Evolutionary conservation across 2,888 invertebrate species (phyloP).

Genomic region (Drosophila paramelanica): DNA sequence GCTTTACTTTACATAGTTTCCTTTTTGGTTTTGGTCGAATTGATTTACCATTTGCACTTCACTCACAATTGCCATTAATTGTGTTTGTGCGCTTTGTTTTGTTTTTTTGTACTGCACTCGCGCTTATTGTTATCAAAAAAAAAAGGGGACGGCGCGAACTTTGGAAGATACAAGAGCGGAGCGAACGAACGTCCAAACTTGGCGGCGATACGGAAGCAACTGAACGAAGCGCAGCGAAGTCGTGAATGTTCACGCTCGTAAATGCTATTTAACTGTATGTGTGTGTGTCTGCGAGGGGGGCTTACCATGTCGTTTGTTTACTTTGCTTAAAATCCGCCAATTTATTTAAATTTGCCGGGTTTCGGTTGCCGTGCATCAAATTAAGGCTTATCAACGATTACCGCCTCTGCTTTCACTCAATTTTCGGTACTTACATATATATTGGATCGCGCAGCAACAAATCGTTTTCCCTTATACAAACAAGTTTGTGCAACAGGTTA

Average conservation of each 20-base stretch:
- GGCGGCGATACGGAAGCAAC: slow-evolving; percentile 68
- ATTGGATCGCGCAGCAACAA: neutral
- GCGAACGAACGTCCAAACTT: slow-evolving; percentile 63
- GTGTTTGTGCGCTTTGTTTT: slow-evolving; percentile 27
- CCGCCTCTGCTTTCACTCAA: neutral
- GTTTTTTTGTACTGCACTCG: slow-evolving; percentile 19
- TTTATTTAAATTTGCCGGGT: slow-evolving; percentile 50
- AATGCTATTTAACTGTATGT: slow-evolving; percentile 18
- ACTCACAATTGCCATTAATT: slow-evolving; percentile 53
- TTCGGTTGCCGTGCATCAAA: slow-evolving; percentile 27
- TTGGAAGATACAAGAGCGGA: slow-evolving; percentile 26
- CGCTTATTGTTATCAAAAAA: slow-evolving; percentile 51
- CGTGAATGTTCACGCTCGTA: slow-evolving; percentile 56
- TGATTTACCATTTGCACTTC: slow-evolving; percentile 37
- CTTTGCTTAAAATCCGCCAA: slow-evolving; percentile 32
- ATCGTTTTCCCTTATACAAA: neutral
- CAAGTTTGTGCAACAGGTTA: neutral
- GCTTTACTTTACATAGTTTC: slow-evolving; percentile 4
- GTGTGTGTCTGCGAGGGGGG: slow-evolving; percentile 7
- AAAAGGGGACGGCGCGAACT: slow-evolving; percentile 39
- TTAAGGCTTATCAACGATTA: slow-evolving; percentile 37
- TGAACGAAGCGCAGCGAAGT: slow-evolving; percentile 57
- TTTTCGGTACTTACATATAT: neutral
- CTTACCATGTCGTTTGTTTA: slow-evolving; percentile 45
- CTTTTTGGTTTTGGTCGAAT: slow-evolving; percentile 24